These are phyloP conservation scores for Hylaeus anthracinus DNA, from an alignment of 1,140 invertebrate genomes.

Conservation along the genomic window DNA sequence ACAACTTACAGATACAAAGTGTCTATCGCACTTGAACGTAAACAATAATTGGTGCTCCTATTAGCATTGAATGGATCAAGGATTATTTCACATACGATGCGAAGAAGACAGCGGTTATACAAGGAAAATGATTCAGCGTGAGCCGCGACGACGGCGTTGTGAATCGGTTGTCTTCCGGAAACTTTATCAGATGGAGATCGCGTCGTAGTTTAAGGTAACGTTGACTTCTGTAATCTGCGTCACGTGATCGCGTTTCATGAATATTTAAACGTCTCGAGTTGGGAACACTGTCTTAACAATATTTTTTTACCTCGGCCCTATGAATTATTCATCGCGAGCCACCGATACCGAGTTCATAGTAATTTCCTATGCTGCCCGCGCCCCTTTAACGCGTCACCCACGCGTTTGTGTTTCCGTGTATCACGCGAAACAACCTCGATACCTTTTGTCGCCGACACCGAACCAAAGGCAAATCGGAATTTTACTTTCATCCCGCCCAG, in stretches of 20 bases:
- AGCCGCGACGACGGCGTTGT: neutral
- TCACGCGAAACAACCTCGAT: conserved; percentile 17
- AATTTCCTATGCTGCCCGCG: conserved; percentile 44
- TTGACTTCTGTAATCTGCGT: conserved; percentile 43
- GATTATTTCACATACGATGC: too few relatives aligned
- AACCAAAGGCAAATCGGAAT: conserved; percentile 5
- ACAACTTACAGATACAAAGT: too few relatives aligned
- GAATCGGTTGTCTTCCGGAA: neutral
- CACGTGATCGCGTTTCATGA: neutral
- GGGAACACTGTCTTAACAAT: conserved; percentile 17
- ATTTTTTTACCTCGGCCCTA: conserved; percentile 22
- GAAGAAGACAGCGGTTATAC: too few relatives aligned
- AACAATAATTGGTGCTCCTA: too few relatives aligned
- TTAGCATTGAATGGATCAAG: too few relatives aligned
- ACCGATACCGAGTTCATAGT: conserved; percentile 38
- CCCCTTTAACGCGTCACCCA: conserved; percentile 22
- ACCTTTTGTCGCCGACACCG: neutral
- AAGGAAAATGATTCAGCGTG: neutral
- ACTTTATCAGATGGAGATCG: neutral
- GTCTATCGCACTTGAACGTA: too few relatives aligned
- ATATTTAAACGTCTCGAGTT: conserved; percentile 33
- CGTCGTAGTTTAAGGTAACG: neutral
- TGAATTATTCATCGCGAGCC: conserved; percentile 54
- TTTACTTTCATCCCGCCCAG: conserved; percentile 8
- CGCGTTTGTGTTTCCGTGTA: conserved; percentile 42